These are phyloP conservation scores for Drosophila sp. DNA, from an alignment of 1,140 invertebrate species.

Conservation along the genomic window DNA sequence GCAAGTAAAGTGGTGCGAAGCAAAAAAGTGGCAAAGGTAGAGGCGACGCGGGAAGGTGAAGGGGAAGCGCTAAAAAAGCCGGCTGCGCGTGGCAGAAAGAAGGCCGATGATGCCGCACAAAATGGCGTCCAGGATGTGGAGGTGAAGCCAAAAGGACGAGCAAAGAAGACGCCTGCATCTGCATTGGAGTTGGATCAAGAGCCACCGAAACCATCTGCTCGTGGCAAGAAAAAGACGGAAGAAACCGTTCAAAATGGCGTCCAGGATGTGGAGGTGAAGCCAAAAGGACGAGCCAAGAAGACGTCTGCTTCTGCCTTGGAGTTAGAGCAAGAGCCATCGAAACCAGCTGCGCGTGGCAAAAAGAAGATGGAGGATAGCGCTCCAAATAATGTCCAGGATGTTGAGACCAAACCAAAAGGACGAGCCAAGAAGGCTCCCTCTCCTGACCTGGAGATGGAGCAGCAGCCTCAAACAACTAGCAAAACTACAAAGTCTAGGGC, in stretches of 20 bases:
- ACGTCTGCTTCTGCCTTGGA: constrained; percentile 14
- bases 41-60: constrained; percentile 14
- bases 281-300: constrained; percentile 57
- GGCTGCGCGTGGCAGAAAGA: constrained; percentile 51
- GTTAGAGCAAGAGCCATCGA: not conserved
- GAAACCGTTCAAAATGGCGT: constrained; percentile 22
- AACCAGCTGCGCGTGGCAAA: not conserved
- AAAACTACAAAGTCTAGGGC: constrained; percentile 24
- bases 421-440: constrained; percentile 47
- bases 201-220: not conserved
- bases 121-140: constrained; percentile 21
- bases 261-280: constrained; percentile 26
- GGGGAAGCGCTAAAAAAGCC: constrained; percentile 17
- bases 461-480: constrained; percentile 23
- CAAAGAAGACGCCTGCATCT: constrained; percentile 41
- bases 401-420: constrained; percentile 40
- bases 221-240: not conserved
- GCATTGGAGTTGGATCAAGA: constrained; percentile 19
- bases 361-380: constrained; percentile 21
- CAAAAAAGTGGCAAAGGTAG: constrained; percentile 30
- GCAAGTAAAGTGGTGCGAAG: constrained; percentile 48
- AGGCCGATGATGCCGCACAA: constrained; percentile 22
- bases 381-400: constrained; percentile 4
- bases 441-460: not conserved
- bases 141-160: constrained; percentile 43